phyloP scores from a whole-genome alignment of 2,888 invertebrate species.

The Platycheirus albimanus region DNA sequence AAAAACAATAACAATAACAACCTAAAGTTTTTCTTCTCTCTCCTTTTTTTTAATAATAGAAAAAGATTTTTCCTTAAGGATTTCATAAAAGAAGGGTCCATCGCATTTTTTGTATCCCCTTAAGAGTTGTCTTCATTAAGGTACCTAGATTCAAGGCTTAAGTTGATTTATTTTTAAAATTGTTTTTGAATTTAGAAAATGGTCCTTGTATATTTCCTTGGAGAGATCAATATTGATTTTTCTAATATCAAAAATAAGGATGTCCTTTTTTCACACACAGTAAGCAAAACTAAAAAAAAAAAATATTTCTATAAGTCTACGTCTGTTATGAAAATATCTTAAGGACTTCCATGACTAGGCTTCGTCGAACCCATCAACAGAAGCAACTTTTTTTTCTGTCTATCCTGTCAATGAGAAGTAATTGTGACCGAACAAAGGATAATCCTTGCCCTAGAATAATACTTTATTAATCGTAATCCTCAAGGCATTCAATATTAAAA shows the following conservation, averaged over 20 bases:
- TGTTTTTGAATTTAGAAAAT: constrained; percentile 1
- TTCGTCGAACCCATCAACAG: too few relatives aligned
- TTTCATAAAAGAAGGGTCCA: not conserved
- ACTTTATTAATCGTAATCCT: constrained; percentile 14
- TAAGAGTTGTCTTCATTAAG: constrained; percentile 10
- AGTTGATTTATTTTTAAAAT: constrained; percentile 13
- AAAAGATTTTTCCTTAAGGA: constrained; percentile 35
- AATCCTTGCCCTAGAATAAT: not conserved
- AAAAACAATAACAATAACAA: constrained; percentile 19
- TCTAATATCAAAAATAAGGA: not conserved
- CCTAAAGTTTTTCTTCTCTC: constrained; percentile 1
- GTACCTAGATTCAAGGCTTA: constrained; percentile 10
- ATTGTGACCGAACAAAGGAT: constrained; percentile 9
- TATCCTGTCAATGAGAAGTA: not conserved
- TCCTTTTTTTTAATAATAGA: constrained; percentile 11
- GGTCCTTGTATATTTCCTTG: constrained; percentile 4
- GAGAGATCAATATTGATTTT: constrained; percentile 28
- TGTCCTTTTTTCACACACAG: constrained; percentile 16
- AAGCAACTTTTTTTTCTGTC: not conserved
- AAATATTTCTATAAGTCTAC: not conserved
- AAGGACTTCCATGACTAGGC: not conserved
- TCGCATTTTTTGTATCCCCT: too few relatives aligned
- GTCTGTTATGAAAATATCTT: constrained; percentile 25
- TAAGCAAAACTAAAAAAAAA: too few relatives aligned
- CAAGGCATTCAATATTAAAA: constrained; percentile 9